Evolutionary conservation across 1,140 invertebrate species (phyloP), one percentile per base, ranked within the genome.

Genomic region (Yoshiicerus persimilis): DNA sequence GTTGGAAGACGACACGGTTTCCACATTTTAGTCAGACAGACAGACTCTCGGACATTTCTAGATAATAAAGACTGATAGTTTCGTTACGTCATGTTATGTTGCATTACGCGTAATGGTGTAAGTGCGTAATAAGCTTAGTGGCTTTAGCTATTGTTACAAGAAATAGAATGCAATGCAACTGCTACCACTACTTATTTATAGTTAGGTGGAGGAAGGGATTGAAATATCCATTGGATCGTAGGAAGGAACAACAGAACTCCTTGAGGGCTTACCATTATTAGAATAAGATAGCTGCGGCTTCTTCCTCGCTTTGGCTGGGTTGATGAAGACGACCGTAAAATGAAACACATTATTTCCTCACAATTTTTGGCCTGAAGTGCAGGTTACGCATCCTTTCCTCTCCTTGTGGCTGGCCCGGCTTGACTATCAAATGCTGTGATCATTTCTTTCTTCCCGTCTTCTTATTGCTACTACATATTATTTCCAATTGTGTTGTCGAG

Each of bases 241-340:
- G n/a, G 83, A 47, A 84, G 25, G 83, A 84, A 84, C 38, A 38
- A 27, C 23, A 66, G 80, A 84, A 84, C 25, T 80, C 75, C 75
- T 80, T 84, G 41, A 84, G 41, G 83, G 83, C 83, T 84, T 84
- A 84, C 83, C 83, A 25, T 84, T 56, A 84, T 36, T 34, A 56
- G 47, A 56, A 56, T 56, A 27, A 70, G 66, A 70, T 70, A 70
- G 27, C 32, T 56, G 47, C 47, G 39, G 39, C 47, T 56, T 56
- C 47, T n/a, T 56, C n/a, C 47, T 8, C 9, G 9, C 13, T 39
- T 39, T 13, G 47, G n/a, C 47, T 56, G 16, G 75, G 75, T 38
- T 80, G 75, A 32, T 47, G 41, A 84, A 84, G 83, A 84, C 83
- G 83, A 84, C 38, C 83, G 83, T 84, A 84, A 84, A 84, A 84